Evolutionary conservation across 2,797 vertebrate species (phyloP).

Genomic region (Chaenodraco wilsoni): DNA sequence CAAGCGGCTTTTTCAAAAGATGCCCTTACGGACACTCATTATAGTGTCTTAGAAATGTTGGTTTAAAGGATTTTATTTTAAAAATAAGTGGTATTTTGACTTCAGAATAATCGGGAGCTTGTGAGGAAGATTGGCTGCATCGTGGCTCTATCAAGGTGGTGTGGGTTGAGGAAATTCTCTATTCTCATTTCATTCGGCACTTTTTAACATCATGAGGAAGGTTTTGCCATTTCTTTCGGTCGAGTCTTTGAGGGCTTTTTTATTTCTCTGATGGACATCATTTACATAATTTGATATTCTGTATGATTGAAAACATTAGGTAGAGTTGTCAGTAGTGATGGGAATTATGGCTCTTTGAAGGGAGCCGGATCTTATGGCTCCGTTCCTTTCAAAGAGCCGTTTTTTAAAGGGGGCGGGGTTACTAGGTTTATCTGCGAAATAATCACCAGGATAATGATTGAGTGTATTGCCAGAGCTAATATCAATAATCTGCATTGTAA

Average conservation of each 20-base stretch:
- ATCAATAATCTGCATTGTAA: too few species aligned
- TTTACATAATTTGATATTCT: constrained; percentile 15
- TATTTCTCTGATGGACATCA: not conserved
- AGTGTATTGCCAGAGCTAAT: too few species aligned
- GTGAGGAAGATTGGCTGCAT: constrained; percentile 31
- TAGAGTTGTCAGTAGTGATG: not conserved
- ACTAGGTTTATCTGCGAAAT: too few species aligned
- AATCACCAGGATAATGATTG: too few species aligned
- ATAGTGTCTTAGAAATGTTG: constrained; percentile 49
- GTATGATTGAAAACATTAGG: not conserved
- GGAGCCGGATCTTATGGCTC: too few species aligned
- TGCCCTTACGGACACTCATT: constrained; percentile 59
- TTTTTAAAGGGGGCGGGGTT: too few species aligned
- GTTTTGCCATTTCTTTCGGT: constrained; percentile 13
- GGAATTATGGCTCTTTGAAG: too few species aligned
- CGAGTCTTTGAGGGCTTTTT: constrained; percentile 17
- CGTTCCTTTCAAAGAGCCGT: too few species aligned
- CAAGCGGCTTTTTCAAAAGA: constrained; percentile 42
- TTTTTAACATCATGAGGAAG: constrained; percentile 7
- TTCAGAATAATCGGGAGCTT: constrained; percentile 51
- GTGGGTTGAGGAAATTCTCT: not conserved
- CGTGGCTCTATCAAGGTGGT: constrained; percentile 17
- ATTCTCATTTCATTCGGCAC: constrained; percentile 16
- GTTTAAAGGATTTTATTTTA: constrained; percentile 45
- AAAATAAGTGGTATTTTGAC: constrained; percentile 38